Evolutionary conservation across 2,113 vertebrate species (phyloP).

Genomic region (Stomatorhinus ivindoensis): DNA sequence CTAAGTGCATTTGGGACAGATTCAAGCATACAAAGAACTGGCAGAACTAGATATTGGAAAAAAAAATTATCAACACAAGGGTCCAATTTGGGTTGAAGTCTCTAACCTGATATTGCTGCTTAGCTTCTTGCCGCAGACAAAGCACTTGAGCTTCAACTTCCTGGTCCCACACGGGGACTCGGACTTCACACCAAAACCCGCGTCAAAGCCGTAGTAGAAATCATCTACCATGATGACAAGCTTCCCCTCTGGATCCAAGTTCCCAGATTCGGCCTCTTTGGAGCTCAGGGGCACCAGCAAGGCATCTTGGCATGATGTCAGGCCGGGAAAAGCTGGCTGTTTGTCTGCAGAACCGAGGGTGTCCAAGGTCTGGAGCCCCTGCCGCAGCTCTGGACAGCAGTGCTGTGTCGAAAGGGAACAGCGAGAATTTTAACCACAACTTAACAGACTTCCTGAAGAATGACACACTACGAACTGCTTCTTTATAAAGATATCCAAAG

Average conservation of each 20-base stretch:
- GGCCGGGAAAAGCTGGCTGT: slow-evolving; percentile 25
- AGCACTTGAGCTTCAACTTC: slow-evolving; percentile 63
- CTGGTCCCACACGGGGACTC: background rate
- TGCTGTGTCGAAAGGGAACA: slow-evolving; percentile 44
- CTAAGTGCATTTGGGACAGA: background rate
- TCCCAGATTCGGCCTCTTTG: slow-evolving; percentile 41
- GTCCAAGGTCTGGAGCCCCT: slow-evolving; percentile 67
- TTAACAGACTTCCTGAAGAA: background rate
- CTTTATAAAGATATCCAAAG: background rate
- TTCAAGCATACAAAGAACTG: background rate
- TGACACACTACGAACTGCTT: background rate
- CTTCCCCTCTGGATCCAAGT: slow-evolving; percentile 56
- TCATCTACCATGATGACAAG: slow-evolving; percentile 81
- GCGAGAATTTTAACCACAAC: background rate
- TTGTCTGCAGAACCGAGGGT: slow-evolving; percentile 18
- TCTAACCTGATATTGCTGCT: slow-evolving; percentile 77
- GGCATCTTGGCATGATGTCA: slow-evolving; percentile 22
- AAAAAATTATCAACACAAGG: background rate
- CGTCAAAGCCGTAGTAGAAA: slow-evolving; percentile 75
- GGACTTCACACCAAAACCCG: slow-evolving; percentile 45
- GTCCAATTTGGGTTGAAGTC: background rate
- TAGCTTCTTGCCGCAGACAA: slow-evolving; percentile 71
- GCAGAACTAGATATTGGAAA: background rate
- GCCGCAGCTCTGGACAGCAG: slow-evolving; percentile 70
- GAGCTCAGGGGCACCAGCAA: slow-evolving; percentile 36